Evolutionary conservation across 2,888 invertebrate species (phyloP), one percentile per base, ranked within the genome.

Genomic region (Ypsolopha sequella): DNA sequence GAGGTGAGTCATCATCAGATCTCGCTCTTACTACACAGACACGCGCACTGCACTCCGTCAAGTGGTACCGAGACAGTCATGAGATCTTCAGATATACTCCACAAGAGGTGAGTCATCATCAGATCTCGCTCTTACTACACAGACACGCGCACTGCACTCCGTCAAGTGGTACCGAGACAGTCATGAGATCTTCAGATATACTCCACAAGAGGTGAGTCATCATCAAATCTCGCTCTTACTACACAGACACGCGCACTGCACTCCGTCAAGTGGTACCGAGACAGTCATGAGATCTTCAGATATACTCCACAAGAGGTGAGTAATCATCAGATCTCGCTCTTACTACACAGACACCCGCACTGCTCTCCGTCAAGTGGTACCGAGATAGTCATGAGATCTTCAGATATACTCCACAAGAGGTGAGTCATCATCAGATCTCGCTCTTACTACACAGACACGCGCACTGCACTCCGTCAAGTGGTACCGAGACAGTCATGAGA

Each of bases 311-410:
- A 77, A 52, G 82, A 80, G 79, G 84, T 84, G 55, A 63, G 61
- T 45, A 7, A 79, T 81, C 51, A 80, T 80, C 0, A 75, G 74
- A 54, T 71, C 85, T 0, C 69, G 69, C 13, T 86, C 85, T 51
- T 62, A 66, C 49, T 86, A 82, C 66, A 58, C 1, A 58, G 76
- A 41, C 79, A 76, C 54, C 68, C 2, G 87, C 89, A 0, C 87
- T 93, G 7, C 93, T 93, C 76, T 90, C 92, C 38, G 91, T 93
- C 68, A 93, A 92, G 80, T 93, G 93, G 93, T 93, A 92, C 80
- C 81, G 90, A 54, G 90, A 89, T 51, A 88, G 87, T 47, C 68
- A 82, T 57, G 85, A 86, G 66, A 84, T 85, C 54, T 85, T 85
- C 62, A 61, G 84, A 55, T 85, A 81, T 43, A 84, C 81, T 1